Percentiles rank a stretch among this genome's conserved stretches.
These are phyloP conservation scores for Elephantulus edwardii DNA, from an alignment of 2,113 vertebrate species.

Conservation along the genomic window DNA sequence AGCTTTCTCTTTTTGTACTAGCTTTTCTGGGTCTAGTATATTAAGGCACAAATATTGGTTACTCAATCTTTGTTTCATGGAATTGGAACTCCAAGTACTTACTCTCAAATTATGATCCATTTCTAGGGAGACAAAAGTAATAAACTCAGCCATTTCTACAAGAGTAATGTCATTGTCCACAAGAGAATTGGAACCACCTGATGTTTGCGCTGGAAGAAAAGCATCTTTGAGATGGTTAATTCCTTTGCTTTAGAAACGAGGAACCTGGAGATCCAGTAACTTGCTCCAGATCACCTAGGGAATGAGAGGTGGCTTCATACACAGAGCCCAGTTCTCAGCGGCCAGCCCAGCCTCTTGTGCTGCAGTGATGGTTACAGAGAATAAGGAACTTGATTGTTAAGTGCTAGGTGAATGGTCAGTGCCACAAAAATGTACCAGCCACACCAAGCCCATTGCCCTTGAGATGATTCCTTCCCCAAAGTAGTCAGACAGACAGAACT, in stretches of 20 bases:
- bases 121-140: constrained; percentile 63
- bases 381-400: not conserved
- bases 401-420: not conserved
- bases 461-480: too few relatives aligned
- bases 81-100: constrained; percentile 27
- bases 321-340: not conserved
- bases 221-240: not conserved
- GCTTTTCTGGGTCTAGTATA: not conserved
- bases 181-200: constrained; percentile 49
- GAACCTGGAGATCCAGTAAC: constrained; percentile 8
- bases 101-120: constrained; percentile 43
- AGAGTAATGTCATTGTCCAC: constrained; percentile 43
- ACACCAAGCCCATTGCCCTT: not conserved
- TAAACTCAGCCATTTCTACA: constrained; percentile 43
- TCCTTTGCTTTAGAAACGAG: constrained; percentile 52
- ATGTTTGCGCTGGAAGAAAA: constrained; percentile 42
- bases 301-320: not conserved
- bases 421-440: not conserved
- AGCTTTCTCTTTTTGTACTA: not conserved
- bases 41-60: constrained; percentile 5
- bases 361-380: not conserved
- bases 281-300: not conserved
- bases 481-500: not conserved
- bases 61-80: constrained; percentile 47
- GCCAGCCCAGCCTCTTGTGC: not conserved